Evolutionary conservation across 2,888 invertebrate genomes (phyloP), one percentile per base, ranked within the genome.

Genomic region (Drosophila longiperda): DNA sequence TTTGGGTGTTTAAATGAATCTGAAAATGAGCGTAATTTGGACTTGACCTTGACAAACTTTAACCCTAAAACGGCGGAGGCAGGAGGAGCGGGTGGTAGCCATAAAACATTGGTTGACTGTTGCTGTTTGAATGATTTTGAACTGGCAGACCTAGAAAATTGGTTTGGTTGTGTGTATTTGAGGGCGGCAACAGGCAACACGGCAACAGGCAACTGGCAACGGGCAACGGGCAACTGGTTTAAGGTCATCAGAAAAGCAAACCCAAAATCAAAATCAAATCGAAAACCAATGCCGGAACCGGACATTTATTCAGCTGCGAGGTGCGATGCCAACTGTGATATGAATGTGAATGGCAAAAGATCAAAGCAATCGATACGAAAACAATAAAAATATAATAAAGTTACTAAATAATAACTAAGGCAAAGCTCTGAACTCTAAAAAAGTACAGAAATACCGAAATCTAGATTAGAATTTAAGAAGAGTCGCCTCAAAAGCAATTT

Each of bases 11-110:
- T 66, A 83, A 83, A 86, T 83, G 84, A 75, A 75, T 78, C 75
- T 76, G 78, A 83, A 83, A 83, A 83, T 83, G 84, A 83, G 84
- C 87, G 76, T 68, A 83, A 83, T 87, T 83, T 74, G 48, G 82
- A 50, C 63, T 71, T 76, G 84, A 83, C 83, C 83, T 83, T 83
- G 57, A 87, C 53, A 42, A 69, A 72, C 65, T 70, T 82, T 65
- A 70, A 59, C 67, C 52, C 66, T 66, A 42, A 59, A 59, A 5
- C 36, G 8, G 5, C 36, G 8, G 26, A 17, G 11, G 26, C 1
- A n/a, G 8, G n/a, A 6, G 12, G 0, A 20, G 32, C n/a, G 33
- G 15, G 0, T 20, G 2, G 17, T 15, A 49, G 29, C 58, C 62
- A 79, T 53, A 66, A 68, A 66, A 58, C 72, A 75, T 75, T 72